phyloP scores from a whole-genome alignment of 2,888 invertebrate species.

The Lissonota sp. region DNA sequence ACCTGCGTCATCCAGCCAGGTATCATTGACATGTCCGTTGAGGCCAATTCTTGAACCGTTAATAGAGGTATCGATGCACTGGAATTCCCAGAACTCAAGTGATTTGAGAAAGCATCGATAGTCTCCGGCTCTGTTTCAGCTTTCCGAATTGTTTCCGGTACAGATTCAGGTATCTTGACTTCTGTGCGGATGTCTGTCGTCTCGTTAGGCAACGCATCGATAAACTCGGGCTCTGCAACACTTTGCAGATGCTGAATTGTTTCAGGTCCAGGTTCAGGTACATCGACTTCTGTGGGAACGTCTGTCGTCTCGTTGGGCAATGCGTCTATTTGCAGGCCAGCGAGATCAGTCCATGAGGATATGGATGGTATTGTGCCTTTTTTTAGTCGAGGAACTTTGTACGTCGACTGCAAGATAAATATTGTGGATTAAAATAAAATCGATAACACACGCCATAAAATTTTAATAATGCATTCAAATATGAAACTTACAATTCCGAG shows the following conservation, averaged over 20 bases:
- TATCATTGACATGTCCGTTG: not conserved
- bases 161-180: no score
- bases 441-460: no score
- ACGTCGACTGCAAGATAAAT: not conserved
- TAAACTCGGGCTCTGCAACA: no score
- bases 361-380: not conserved
- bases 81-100: not conserved
- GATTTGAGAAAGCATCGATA: not conserved
- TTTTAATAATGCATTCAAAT: no score
- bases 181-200: no score
- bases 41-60: not conserved
- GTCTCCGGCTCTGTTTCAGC: not conserved
- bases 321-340: not conserved
- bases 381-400: not conserved
- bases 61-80: not conserved
- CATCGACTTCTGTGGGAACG: not conserved
- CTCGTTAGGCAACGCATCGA: no score
- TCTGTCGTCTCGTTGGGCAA: slow-evolving; percentile 13
- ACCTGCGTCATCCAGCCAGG: no score
- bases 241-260: no score
- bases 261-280: not conserved
- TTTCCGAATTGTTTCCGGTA: no score
- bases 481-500: no score
- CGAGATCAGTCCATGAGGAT: not conserved
- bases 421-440: no score